Evolutionary conservation across 2,797 vertebrate species (phyloP).

Genomic region (Falco columbarius): DNA sequence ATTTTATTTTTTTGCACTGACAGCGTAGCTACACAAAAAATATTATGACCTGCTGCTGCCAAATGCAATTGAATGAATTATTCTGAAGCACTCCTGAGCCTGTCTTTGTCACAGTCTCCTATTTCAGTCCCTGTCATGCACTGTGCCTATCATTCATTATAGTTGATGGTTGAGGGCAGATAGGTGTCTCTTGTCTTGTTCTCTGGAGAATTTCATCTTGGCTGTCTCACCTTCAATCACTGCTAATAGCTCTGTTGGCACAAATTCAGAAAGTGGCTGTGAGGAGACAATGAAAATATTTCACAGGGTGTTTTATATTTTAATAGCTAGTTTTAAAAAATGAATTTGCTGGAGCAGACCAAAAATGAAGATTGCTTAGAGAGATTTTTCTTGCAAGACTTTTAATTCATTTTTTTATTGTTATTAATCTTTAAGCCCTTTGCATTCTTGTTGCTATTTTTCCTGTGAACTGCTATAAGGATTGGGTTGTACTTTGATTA

Average conservation of each 20-base stretch:
- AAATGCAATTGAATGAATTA: constrained; percentile 59
- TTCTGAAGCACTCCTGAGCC: constrained; percentile 58
- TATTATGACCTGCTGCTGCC: constrained; percentile 52
- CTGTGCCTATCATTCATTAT: constrained; percentile 71
- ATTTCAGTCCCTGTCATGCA: constrained; percentile 60
- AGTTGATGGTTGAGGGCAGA: constrained; percentile 71
- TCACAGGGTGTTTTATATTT: constrained; percentile 62
- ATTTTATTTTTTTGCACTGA: constrained; percentile 36
- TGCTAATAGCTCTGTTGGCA: constrained; percentile 89
- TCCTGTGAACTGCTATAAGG: background rate
- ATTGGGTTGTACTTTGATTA: constrained; percentile 16
- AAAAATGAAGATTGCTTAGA: constrained; percentile 30
- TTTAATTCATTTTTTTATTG: background rate
- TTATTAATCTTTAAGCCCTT: background rate
- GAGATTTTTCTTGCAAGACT: constrained; percentile 19
- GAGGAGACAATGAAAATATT: constrained; percentile 64
- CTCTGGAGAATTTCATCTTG: constrained; percentile 78
- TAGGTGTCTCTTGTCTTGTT: constrained; percentile 73
- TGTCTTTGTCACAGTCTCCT: constrained; percentile 61
- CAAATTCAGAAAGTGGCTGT: constrained; percentile 71
- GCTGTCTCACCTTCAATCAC: constrained; percentile 83
- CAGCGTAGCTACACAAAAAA: constrained; percentile 54
- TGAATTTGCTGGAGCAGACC: constrained; percentile 37
- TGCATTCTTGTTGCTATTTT: background rate
- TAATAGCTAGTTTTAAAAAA: constrained; percentile 51